Conservation (phyloP, 2,797 vertebrate genomes). For the Hoplostethus mediterraneus region DNA sequence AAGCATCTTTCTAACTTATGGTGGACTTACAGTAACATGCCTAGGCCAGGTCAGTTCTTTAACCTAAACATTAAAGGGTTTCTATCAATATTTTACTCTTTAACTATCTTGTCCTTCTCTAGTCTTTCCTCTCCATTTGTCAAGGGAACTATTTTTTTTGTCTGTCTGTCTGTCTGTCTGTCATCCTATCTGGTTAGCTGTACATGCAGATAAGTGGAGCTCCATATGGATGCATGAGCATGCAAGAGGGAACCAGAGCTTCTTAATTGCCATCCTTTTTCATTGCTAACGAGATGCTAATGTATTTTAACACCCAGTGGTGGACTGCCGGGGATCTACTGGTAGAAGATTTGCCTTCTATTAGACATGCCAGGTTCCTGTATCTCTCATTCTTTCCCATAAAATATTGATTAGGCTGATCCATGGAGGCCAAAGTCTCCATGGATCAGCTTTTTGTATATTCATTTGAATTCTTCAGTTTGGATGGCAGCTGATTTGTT, state of each 20-base stretch:
- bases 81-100: not conserved
- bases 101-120: not conserved
- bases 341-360: constrained; percentile 42
- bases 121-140: constrained; percentile 2
- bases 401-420: constrained; percentile 63
- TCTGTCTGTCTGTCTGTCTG: not conserved
- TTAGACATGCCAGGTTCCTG: constrained; percentile 34
- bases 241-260: constrained; percentile 10
- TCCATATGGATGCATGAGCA: constrained; percentile 3
- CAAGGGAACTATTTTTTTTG: not conserved
- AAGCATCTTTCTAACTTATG: not conserved
- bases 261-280: constrained; percentile 51
- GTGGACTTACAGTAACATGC: not conserved
- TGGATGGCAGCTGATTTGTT: constrained; percentile 37
- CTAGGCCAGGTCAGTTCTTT: constrained; percentile 4
- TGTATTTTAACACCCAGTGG: constrained; percentile 56
- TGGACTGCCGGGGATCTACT: constrained; percentile 46
- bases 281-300: constrained; percentile 66
- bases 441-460: too few relatives aligned
- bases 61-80: constrained; percentile 1
- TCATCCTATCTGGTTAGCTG: not conserved
- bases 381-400: constrained; percentile 63
- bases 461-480: constrained; percentile 18
- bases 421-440: constrained; percentile 29
- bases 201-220: constrained; percentile 10